A percentile compares a stretch with the other conserved stretches of the same genome.
phyloP scores from a whole-genome alignment of 2,797 vertebrate species.

The Falco rusticolus region DNA sequence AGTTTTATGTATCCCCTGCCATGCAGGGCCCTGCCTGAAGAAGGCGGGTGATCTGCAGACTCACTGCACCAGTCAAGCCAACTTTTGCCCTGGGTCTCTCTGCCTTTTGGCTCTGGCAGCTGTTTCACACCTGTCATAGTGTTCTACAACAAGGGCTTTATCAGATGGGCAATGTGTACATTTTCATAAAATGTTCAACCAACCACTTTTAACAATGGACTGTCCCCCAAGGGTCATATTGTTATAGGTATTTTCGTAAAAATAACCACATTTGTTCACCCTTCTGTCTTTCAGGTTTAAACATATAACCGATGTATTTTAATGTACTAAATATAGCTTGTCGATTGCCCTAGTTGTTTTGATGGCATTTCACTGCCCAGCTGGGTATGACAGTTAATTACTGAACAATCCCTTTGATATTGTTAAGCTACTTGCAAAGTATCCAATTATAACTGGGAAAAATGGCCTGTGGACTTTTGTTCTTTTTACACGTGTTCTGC shows the following conservation, averaged over 20 bases:
- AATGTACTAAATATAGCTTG: neutral
- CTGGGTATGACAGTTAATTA: neutral
- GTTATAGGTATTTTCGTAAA: neutral
- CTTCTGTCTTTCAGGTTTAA: neutral
- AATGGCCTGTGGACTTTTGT: neutral
- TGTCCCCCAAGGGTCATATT: neutral
- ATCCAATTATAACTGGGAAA: neutral
- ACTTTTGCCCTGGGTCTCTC: neutral
- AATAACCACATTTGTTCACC: neutral
- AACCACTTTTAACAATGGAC: neutral
- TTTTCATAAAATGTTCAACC: neutral
- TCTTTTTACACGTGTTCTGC: neutral
- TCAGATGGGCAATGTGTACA: no score
- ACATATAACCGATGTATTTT: accelerated
- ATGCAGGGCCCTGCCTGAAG: accelerated
- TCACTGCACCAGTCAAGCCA: no score
- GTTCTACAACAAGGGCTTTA: neutral
- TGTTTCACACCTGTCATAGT: accelerated
- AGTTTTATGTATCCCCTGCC: accelerated
- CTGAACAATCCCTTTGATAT: neutral
- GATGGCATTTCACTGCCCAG: neutral
- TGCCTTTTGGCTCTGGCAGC: neutral
- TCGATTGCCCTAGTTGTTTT: neutral
- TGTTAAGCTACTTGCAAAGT: neutral
- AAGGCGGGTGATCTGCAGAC: neutral